Evolutionary conservation across 2,113 vertebrate genomes (phyloP), one percentile per base, ranked within the genome.

Genomic region (Aramus guarauna): DNA sequence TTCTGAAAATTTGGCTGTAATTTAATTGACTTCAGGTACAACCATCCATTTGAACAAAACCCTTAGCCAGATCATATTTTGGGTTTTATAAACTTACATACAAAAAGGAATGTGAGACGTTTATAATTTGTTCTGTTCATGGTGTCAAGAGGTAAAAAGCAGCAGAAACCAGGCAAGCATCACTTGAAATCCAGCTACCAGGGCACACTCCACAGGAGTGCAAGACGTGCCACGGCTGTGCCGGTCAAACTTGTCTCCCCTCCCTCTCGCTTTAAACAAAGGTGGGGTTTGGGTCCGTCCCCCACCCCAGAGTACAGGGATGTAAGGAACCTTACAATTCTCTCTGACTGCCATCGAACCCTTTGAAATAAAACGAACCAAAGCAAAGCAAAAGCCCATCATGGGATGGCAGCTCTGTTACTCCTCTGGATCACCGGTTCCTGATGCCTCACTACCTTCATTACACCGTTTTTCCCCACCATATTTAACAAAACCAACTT

Each of bases 261-360:
- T 88, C 59, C 27, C 59, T 63, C 60, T 11, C 45, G 8, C 36
- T 37, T 45, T 13, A 75, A 67, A 68, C 15, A n/a, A 24, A 68
- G 39, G 14, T 39, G 9, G 9, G 63, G 8, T 26, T 69, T 0
- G 2, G 2, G 47, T n/a, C 23, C 5, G 3, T 26, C 13, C n/a
- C 24, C 18, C 39, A 27, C 27, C 12, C 62, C 5, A 2, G 23
- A 68, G 39, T 19, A 39, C n/a, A 64, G 58, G 48, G 29, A 48
- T 15, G n/a, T 15, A 27, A 90, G 36, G 77, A 45, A 55, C n/a
- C n/a, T 55, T 47, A 5, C 41, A 83, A 45, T 34, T 29, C 29
- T 16, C 78, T 47, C 29, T 62, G 62, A 9, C 29, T 20, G n/a
- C 55, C 63, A 62, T 12, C 10, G 1, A 53, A 32, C 55, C 10